Percentiles rank a stretch among this genome's conserved stretches.
These are phyloP conservation scores for Tauraco erythrolophus DNA, from an alignment of 2,113 vertebrate genomes.

Conservation along the genomic window DNA sequence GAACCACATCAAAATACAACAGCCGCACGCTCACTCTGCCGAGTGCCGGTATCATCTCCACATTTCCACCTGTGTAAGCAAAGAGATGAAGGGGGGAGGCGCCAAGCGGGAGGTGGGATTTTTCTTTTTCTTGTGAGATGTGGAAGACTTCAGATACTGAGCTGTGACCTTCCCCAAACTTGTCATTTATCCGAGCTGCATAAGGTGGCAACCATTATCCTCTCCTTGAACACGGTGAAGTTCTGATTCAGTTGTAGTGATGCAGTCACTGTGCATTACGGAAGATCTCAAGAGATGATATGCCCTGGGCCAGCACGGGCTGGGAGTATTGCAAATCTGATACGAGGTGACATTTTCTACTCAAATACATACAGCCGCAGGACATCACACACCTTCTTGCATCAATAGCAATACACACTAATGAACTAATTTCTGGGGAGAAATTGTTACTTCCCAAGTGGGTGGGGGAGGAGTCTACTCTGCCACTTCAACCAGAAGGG, in stretches of 20 bases:
- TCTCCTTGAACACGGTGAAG: neutral
- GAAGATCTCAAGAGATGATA: constrained; percentile 23
- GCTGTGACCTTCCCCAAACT: constrained; percentile 28
- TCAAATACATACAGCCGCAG: constrained; percentile 38
- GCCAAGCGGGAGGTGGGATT: neutral
- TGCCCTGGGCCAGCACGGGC: constrained; percentile 14
- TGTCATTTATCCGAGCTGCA: neutral
- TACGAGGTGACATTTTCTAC: constrained; percentile 52
- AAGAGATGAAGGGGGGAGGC: neutral
- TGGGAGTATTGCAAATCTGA: constrained; percentile 9
- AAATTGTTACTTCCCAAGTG: neutral
- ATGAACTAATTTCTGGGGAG: constrained; percentile 28
- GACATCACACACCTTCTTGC: constrained; percentile 28
- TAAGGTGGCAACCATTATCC: neutral
- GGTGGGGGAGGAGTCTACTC: neutral
- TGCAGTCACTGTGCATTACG: constrained; percentile 14
- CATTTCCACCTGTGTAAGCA: neutral
- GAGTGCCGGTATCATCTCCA: neutral
- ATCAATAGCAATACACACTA: constrained; percentile 27
- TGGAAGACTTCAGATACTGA: neutral
- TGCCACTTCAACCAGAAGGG: neutral
- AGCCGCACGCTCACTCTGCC: neutral
- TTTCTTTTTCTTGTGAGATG: neutral
- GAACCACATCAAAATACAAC: neutral
- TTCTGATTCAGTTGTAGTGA: neutral